Evolutionary conservation across 2,888 invertebrate genomes (phyloP), one percentile per base, ranked within the genome.

Genomic region (Pyrrhia umbra): DNA sequence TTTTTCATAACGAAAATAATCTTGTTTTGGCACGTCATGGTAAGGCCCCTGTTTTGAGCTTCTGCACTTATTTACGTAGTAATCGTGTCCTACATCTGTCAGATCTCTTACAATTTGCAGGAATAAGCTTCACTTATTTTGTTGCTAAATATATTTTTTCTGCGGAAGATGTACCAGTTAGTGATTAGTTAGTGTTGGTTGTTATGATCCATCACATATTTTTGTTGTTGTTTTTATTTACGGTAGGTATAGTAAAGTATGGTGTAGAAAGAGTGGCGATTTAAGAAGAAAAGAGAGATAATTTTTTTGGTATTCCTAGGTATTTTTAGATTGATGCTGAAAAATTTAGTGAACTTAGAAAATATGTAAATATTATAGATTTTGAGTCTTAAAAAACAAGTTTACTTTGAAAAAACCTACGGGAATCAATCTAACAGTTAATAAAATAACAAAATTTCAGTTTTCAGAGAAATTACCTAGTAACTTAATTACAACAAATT

Each of bases 81-180:
- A 25, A 55, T 45, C 39, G 46, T 27, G 65, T 56, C 71, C 71
- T 37, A 40, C 39, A 52, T 64, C 61, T 46, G 70, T 61, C 75
- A 61, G 69, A 70, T 68, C 54, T 23, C 37, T 73, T 68, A 74
- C 74, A 54, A 68, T 27, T 68, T 54, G 42, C 40, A 40, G 43
- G 20, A 68, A 60, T 50, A 51, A 51, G 61, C 40, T 42, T 8
- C 50, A 51, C 46, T 68, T 46, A 70, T 68, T 39, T 46, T 62
- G 54, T 55, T 74, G 37, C 20, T 2, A 10, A 9, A 8, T 54
- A 8, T 54, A 20, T 68, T 68, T 72, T 50, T 68, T 54, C 40
- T 23, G 23, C 40, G 13, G 10, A 74, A 67, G 9, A 49, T 54
- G 16, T 39, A 18, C n/a, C 39, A 47, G 58, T 67, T 51, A n/a